Evolutionary conservation across 1,140 invertebrate genomes (phyloP), one percentile per base, ranked within the genome.

Genomic region (Drosophila varians): DNA sequence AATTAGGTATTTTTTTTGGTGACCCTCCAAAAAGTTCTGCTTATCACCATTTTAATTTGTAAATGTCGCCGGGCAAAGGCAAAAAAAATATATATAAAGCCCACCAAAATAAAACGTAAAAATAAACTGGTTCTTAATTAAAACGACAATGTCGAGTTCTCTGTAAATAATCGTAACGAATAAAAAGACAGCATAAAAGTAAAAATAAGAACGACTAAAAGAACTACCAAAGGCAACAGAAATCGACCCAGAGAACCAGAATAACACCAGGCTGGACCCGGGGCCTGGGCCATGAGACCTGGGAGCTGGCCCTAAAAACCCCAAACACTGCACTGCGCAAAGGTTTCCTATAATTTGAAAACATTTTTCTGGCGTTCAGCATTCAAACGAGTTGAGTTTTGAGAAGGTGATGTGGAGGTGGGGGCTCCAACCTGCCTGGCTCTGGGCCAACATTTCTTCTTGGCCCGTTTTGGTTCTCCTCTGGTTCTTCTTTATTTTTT

Each of bases 81-180:
- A 36, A 54, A 55, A 56, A 46, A 48, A 76, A 25, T 40, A 62
- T 31, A 8, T 7, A 26, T 7, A 3, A 31, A 31, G 28, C 28
- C 36, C 34, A 68, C 42, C 16, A 79, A 34, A 65, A 66, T 43
- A 65, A 66, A 45, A 42, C 26, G 60, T 53, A 66, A 66, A 66
- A 68, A 65, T 40, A 64, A 82, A 82, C 77, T 77, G 77, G 77
- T 82, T 82, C 57, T 82, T 82, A 82, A 82, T 82, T 82, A 82
- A 82, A 82, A 77, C 77, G 69, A 82, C 77, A 82, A 69, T 73
- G 73, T 73, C 62, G 69, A 82, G 74, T 69, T 77, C 78, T 77
- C 57, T 82, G 69, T 82, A 82, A 82, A 82, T 77, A 82, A 82
- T 76, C 77, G 73, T 82, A 82, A 82, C 77, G 77, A 82, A 82